Evolutionary conservation across 2,888 invertebrate species (phyloP).

Genomic region (Cepaea hortensis): DNA sequence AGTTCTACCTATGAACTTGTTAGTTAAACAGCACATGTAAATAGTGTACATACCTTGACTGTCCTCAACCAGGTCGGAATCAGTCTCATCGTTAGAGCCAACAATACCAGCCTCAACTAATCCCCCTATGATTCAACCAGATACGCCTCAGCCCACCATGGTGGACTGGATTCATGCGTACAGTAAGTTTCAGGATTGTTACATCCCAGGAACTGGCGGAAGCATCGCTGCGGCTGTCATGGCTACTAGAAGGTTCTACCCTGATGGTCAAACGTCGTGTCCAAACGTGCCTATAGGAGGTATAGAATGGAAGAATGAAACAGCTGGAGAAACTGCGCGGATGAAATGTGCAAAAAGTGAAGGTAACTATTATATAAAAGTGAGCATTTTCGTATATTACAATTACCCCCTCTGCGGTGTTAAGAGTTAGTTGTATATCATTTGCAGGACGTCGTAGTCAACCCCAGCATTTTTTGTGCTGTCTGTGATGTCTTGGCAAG

Average conservation of each 20-base stretch:
- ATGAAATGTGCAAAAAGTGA: slow-evolving; percentile 52
- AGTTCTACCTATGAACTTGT: too few species aligned
- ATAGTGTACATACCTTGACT: background rate
- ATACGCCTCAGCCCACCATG: slow-evolving; percentile 24
- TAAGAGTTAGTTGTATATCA: too few species aligned
- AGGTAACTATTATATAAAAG: slow-evolving; percentile 10
- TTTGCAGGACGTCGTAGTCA: too few species aligned
- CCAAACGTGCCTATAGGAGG: slow-evolving; percentile 55
- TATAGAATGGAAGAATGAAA: slow-evolving; percentile 55
- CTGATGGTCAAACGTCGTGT: slow-evolving; percentile 50
- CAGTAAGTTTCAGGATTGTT: slow-evolving; percentile 41
- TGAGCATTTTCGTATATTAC: too few species aligned
- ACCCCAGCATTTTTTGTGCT: too few species aligned
- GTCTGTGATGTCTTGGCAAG: too few species aligned
- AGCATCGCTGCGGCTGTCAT: slow-evolving; percentile 6
- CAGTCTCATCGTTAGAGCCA: background rate
- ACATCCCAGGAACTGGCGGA: slow-evolving; percentile 35
- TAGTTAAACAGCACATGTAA: too few species aligned
- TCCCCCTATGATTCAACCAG: background rate
- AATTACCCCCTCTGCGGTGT: too few species aligned
- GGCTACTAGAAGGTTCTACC: slow-evolving; percentile 28
- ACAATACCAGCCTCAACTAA: background rate
- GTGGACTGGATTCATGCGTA: slow-evolving; percentile 30
- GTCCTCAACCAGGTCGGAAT: background rate
- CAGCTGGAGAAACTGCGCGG: slow-evolving; percentile 42